Base-by-base conservation (phyloP, 2,113 vertebrate genomes). In the Vulpes ferrilata region DNA sequence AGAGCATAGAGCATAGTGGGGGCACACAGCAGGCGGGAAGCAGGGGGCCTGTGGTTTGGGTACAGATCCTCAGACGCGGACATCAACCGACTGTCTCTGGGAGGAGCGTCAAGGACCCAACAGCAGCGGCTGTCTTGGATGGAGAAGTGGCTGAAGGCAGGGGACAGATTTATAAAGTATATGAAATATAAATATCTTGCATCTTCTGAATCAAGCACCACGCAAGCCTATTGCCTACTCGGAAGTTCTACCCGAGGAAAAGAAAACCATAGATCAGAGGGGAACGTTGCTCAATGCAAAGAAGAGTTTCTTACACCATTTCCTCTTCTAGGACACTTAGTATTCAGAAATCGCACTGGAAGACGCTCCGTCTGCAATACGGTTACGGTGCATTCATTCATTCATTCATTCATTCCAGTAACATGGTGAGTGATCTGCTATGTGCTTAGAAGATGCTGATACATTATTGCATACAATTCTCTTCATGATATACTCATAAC, bases 141-240 rank as follows among this genome's bases (percentile, higher is more conserved):
- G 23, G 51, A 84, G 60, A 87, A 74, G 80, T 57, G 22, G 27
- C 25, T 79, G 22, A 38, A 82, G 23, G 53, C 64, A n/a, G 15
- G 55, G 27, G 11, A 11, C 1, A 86, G 27, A 43, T 43, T 43
- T 7, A 43, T 43, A 43, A 43, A 43, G 43, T 43, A 43, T 43
- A 43, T 43, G 43, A 43, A 43, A 43, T 43, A 10, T 43, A 82
- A 94, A 60, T 16, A 35, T 19, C 89, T 83, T 67, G 48, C 25
- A 59, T 67, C 38, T 83, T 90, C 94, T 83, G 51, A 83, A 43
- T 93, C 80, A 97, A 93, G 57, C 17, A 84, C 86, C 51, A 62
- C 32, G 35, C 7, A 43, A 76, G 60, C 76, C 59, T 80, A 80
- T 57, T 79, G 85, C 35, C 51, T 43, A 71, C 38, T 71, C 8